Conservation (phyloP, 1,140 invertebrate species). For the Achatina immaculata region DNA sequence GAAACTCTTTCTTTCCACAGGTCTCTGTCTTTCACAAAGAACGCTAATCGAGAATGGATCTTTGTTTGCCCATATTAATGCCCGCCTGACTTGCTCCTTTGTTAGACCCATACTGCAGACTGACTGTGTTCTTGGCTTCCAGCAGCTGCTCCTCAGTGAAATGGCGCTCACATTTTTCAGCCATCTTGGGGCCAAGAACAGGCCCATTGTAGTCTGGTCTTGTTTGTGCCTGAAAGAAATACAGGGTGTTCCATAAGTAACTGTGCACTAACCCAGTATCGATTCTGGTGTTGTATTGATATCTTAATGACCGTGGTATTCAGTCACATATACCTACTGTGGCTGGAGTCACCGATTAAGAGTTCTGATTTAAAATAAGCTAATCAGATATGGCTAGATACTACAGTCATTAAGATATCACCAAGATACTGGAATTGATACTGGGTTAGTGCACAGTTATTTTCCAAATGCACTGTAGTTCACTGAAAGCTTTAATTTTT, state of each 20-base stretch:
- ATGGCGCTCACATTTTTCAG: slow-evolving; percentile 81
- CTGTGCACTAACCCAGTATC: no score
- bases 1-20: background rate
- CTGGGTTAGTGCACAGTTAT: no score
- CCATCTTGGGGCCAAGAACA: slow-evolving; percentile 73
- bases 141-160: slow-evolving; percentile 91
- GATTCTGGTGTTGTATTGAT: no score
- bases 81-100: slow-evolving; percentile 80
- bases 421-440: no score
- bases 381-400: no score
- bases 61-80: slow-evolving; percentile 86
- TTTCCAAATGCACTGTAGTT: background rate
- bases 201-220: slow-evolving; percentile 91
- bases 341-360: no score
- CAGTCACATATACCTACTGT: no score
- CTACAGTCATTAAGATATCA: no score
- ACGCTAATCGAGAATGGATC: slow-evolving; percentile 65
- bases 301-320: no score
- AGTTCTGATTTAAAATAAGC: background rate
- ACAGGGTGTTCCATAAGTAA: no score
- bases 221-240: slow-evolving; percentile 82
- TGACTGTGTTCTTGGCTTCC: slow-evolving; percentile 87
- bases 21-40: no score
- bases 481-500: background rate
- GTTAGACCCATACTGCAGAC: slow-evolving; percentile 92